phyloP scores from a whole-genome alignment of 1,140 invertebrate species.

The Wasmannia auropunctata region DNA sequence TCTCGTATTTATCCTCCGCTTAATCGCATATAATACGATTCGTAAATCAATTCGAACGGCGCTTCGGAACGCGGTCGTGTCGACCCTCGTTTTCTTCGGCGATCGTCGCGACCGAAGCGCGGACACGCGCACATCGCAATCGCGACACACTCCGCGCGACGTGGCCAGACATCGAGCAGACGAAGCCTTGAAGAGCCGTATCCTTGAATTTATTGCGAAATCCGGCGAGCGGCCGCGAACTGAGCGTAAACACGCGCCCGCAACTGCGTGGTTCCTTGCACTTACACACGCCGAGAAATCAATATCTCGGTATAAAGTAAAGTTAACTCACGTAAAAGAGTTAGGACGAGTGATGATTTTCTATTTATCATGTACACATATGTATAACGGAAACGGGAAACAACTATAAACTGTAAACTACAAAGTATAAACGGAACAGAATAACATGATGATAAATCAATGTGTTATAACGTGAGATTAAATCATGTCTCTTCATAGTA shows the following conservation, averaged over 20 bases:
- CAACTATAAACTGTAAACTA: no score
- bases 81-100: no score
- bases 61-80: not conserved
- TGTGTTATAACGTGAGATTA: no score
- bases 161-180: conserved; percentile 7
- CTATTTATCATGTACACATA: no score
- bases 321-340: no score
- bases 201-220: conserved; percentile 75
- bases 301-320: conserved; percentile 18
- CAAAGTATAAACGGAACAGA: no score
- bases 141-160: not conserved
- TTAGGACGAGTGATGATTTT: no score
- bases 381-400: no score
- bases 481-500: no score
- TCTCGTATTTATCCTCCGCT: not conserved
- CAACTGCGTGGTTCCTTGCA: conserved; percentile 31
- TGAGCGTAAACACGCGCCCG: conserved; percentile 41
- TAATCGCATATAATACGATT: not conserved
- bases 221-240: conserved; percentile 35
- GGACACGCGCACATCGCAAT: not conserved
- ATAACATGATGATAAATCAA: no score
- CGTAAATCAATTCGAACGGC: not conserved
- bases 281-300: conserved; percentile 15
- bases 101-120: not conserved
- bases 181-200: conserved; percentile 66